These are phyloP conservation scores for Glareola pratincola DNA, from an alignment of 2,113 vertebrate genomes.

Conservation along the genomic window DNA sequence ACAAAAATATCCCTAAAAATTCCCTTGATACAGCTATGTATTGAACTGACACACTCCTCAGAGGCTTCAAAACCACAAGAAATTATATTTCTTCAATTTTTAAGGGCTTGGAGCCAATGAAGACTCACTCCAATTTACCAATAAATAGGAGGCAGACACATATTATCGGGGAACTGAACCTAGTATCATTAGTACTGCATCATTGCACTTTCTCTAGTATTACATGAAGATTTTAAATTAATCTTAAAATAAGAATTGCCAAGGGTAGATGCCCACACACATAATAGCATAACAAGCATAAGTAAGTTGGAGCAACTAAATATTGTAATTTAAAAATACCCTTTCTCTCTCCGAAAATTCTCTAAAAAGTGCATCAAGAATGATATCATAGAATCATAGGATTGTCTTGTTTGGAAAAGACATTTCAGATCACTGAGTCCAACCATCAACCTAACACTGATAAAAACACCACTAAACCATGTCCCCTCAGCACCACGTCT, in stretches of 20 bases:
- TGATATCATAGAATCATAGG: neutral
- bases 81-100: fast-evolving
- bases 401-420: neutral
- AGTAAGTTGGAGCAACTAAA: neutral
- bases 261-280: neutral
- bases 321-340: neutral
- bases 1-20: neutral
- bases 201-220: neutral
- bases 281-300: neutral
- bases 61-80: neutral
- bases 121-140: neutral
- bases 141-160: neutral
- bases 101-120: neutral
- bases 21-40: neutral
- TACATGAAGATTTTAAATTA: neutral
- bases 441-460: neutral
- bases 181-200: neutral
- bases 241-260: neutral
- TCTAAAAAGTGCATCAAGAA: neutral
- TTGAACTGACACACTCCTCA: neutral
- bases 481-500: neutral
- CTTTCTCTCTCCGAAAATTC: neutral
- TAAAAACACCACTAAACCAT: neutral
- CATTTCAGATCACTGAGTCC: neutral
- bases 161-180: neutral